Conservation (phyloP, 1,140 invertebrate species). For the Acromyrmex echinatior region DNA sequence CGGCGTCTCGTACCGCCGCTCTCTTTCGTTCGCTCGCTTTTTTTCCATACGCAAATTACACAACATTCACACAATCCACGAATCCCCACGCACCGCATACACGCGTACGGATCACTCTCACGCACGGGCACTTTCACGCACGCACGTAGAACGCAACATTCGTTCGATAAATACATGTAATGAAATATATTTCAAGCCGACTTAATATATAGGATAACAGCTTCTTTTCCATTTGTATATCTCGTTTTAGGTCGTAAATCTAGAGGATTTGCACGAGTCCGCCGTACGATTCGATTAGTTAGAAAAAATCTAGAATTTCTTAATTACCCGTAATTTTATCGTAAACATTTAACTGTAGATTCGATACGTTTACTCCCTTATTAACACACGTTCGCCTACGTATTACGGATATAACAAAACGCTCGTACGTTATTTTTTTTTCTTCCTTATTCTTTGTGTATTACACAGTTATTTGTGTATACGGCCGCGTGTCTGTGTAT, state of each 20-base stretch:
- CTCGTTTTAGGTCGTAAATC: constrained; percentile 79
- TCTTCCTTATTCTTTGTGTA: constrained; percentile 27
- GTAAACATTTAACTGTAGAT: constrained; percentile 85
- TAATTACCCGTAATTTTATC: constrained; percentile 87
- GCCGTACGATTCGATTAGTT: constrained; percentile 83
- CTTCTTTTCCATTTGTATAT: constrained; percentile 72
- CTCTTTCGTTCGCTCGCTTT: background rate
- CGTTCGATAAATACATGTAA: constrained; percentile 74
- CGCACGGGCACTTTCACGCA: background rate
- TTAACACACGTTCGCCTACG: constrained; percentile 74
- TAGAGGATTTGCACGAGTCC: constrained; percentile 81
- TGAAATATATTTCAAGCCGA: constrained; percentile 78
- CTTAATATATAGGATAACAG: constrained; percentile 77
- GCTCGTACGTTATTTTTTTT: constrained; percentile 66
- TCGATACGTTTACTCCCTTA: constrained; percentile 80
- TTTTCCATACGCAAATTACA: background rate
- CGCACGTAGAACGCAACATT: constrained; percentile 32
- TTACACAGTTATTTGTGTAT: constrained; percentile 36
- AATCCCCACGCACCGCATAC: background rate
- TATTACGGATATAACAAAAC: constrained; percentile 82
- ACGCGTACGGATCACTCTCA: constrained; percentile 32
- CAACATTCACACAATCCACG: background rate
- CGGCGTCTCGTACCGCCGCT: constrained; percentile 12
- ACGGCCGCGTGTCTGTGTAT: constrained; percentile 40
- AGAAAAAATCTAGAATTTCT: constrained; percentile 86